Percentiles rank a stretch among this genome's conserved stretches.
Evolutionary conservation across 1,140 invertebrate genomes (phyloP).

Genomic region (Papilio glaucus): DNA sequence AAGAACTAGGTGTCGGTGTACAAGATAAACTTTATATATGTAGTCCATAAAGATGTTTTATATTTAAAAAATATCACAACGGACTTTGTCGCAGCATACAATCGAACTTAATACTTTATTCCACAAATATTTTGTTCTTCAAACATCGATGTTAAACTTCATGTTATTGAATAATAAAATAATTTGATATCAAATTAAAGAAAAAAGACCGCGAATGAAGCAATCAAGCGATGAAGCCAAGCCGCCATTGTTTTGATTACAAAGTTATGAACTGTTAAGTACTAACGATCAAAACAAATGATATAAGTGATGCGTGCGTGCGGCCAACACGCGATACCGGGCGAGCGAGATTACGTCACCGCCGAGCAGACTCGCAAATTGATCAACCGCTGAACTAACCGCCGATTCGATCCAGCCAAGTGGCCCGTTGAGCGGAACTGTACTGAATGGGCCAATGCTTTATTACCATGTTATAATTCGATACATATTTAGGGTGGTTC

Average conservation of each 20-base stretch:
- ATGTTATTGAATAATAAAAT: not conserved
- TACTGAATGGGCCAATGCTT: not conserved
- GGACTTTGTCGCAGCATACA: not conserved
- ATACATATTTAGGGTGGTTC: conserved; percentile 34
- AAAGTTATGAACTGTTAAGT: conserved; percentile 33
- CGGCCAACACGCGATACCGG: not conserved
- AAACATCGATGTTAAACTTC: not conserved
- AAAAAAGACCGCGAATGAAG: conserved; percentile 10
- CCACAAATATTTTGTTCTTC: not conserved
- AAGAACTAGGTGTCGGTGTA: too few relatives aligned
- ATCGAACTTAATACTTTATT: not conserved
- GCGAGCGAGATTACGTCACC: conserved; percentile 23
- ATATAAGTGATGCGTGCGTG: conserved; percentile 35
- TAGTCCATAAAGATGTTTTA: too few relatives aligned
- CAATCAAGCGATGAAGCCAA: conserved; percentile 19
- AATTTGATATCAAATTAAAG: not conserved
- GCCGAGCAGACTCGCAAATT: conserved; percentile 24
- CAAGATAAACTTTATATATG: too few relatives aligned
- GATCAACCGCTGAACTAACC: conserved; percentile 20
- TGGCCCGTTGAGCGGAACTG: conserved; percentile 20
- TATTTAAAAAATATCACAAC: too few relatives aligned
- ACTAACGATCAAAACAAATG: conserved; percentile 37
- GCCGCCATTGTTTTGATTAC: conserved; percentile 28
- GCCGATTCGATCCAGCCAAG: conserved; percentile 17
- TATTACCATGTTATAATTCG: conserved; percentile 31